Conservation (phyloP, 2,797 vertebrate genomes). For the Lacerta viridis region DNA sequence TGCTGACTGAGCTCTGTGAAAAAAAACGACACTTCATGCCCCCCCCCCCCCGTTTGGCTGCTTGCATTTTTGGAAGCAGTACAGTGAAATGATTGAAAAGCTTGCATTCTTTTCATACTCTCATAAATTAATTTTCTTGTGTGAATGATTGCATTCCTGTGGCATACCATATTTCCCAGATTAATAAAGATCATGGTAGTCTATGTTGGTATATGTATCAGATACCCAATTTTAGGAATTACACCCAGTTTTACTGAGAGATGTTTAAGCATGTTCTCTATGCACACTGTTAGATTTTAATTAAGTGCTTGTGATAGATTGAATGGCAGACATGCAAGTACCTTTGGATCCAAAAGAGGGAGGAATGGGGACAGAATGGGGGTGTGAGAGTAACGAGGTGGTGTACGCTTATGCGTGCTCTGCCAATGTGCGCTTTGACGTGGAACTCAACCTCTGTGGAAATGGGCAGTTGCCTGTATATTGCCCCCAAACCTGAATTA, state of each 20-base stretch:
- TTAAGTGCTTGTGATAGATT: background rate
- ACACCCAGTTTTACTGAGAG: conserved; percentile 22
- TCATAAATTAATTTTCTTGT: background rate
- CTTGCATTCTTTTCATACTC: background rate
- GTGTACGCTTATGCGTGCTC: too few relatives aligned
- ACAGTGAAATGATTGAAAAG: conserved; percentile 7
- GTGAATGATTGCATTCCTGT: background rate
- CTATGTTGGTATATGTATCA: background rate
- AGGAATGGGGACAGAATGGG: too few relatives aligned
- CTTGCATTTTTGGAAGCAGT: conserved; percentile 23
- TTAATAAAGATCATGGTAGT: rapidly evolving
- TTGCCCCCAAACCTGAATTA: background rate
- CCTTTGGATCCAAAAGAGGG: too few relatives aligned
- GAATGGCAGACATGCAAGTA: background rate
- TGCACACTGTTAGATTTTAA: conserved; percentile 27
- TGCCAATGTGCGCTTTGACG: too few relatives aligned
- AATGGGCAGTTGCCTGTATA: background rate
- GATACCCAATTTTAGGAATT: background rate
- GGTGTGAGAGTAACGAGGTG: too few relatives aligned
- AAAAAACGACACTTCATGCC: background rate
- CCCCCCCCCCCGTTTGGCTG: background rate
- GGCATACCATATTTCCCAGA: conserved; percentile 8
- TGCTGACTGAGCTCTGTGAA: background rate
- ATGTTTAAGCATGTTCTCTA: background rate
- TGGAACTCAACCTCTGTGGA: too few relatives aligned